phyloP scores from a whole-genome alignment of 2,113 vertebrate species.

The Peromyscus californicus region DNA sequence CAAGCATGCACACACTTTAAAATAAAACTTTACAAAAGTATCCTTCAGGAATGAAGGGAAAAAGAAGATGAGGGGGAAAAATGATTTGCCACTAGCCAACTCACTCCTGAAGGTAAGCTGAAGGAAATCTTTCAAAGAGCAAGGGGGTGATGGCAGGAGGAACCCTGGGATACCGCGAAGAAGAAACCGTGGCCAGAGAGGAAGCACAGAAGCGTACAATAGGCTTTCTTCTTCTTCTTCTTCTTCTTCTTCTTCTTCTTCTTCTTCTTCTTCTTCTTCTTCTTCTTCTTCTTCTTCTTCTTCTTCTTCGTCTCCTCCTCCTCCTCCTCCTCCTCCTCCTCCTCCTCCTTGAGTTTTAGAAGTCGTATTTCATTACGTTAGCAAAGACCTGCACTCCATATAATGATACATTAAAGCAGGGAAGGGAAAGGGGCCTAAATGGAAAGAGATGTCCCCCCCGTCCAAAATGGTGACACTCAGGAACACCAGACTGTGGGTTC shows the following conservation, averaged over 20 bases:
- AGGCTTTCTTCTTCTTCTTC: neutral
- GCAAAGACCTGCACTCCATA: neutral
- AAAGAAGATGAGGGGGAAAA: neutral
- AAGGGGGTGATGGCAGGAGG: neutral
- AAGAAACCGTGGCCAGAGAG: neutral
- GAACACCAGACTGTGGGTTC: neutral
- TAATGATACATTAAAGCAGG: neutral
- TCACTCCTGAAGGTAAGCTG: neutral
- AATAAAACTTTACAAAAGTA: neutral
- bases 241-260: too few species aligned
- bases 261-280: too few species aligned
- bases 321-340: too few species aligned
- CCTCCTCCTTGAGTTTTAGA: neutral
- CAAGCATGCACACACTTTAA: neutral
- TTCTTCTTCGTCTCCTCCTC: fast-evolving
- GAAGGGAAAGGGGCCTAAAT: neutral
- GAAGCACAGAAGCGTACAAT: fast-evolving
- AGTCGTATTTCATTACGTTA: neutral
- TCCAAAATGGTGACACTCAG: too few species aligned
- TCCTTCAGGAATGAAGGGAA: neutral
- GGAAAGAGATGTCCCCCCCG: too few species aligned
- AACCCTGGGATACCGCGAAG: too few species aligned
- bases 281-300: too few species aligned
- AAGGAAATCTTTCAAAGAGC: neutral
- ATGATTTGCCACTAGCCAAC: neutral